Base-by-base conservation (phyloP, 2,797 vertebrate species). In the Orientallactaga sibirica region DNA sequence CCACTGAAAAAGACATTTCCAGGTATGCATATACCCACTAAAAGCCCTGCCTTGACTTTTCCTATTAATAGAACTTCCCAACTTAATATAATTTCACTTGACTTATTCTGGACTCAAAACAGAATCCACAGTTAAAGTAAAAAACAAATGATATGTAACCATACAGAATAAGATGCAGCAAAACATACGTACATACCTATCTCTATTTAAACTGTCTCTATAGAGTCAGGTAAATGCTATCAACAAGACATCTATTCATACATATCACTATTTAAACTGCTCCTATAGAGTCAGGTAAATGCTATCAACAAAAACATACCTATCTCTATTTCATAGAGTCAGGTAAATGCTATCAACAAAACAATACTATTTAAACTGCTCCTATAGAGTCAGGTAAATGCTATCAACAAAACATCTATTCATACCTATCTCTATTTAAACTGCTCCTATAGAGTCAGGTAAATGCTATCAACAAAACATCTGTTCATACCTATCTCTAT, bases 1-100 rank as follows among this genome's bases (percentile, higher is more conserved):
- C 20, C 43, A 79, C 43, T 33, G 33, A 37, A 93, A 96, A 92
- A 81, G 37, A 24, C 77, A 67, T 94, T 81, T 92, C 92, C 66
- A 92, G 48, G 48, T 67, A 25, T 27, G 1, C 73, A 79, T 67
- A 67, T 37, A 25, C 10, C 70, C 61, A 64, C 71, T 52, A 52
- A 91, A 78, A 85, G 9, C 43, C 87, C 70, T 94, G 16, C n/a
- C 37, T 91, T 91, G 18, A 20, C 25, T 87, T 93, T 73, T 80
- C 58, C 25, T 87, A 43, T 84, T 84, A 93, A 43, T 76, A 55
- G 66, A 91, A 86, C 7, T 70, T 43, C 1, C 41, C 78, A 15
- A 41, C 15, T 87, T 91, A 64, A 61, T 55, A 58, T 70, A 52
- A 93, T 52, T 93, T 95, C 22, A 89, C 20, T 95, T 92, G 64